Evolutionary conservation across 2,888 invertebrate species (phyloP).

Genomic region (Sepioteuthis lessoniana): DNA sequence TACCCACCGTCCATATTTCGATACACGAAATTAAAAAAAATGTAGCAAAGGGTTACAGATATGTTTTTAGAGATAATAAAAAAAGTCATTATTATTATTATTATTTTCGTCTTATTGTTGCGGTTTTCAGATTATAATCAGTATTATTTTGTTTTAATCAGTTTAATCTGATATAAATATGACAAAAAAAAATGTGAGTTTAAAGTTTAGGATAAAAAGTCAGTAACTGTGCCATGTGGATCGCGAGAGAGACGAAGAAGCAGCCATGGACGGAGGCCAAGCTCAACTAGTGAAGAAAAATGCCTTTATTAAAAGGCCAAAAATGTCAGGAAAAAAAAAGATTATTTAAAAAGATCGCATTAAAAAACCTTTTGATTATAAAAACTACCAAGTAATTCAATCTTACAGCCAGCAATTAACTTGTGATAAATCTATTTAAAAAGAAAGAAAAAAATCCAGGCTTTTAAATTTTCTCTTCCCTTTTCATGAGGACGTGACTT

Average conservation of each 20-base stretch:
- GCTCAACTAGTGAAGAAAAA: neutral
- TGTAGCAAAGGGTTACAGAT: no score
- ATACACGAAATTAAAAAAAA: no score
- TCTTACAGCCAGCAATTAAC: neutral
- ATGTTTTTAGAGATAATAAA: no score
- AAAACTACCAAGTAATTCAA: neutral
- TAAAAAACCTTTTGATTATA: neutral
- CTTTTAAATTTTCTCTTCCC: neutral
- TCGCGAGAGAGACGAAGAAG: constrained; percentile 23
- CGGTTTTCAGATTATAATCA: no score
- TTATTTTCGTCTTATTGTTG: no score
- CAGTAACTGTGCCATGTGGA: constrained; percentile 50
- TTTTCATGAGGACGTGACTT: neutral
- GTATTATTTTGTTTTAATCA: no score
- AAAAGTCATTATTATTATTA: no score
- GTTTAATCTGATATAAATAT: no score
- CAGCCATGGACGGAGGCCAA: neutral
- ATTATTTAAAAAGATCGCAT: neutral
- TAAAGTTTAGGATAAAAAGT: neutral
- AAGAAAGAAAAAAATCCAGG: neutral
- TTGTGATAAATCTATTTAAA: neutral
- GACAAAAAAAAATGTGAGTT: neutral
- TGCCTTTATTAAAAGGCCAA: neutral
- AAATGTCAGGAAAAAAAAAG: neutral
- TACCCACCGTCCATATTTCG: no score